Percentiles rank a stretch among this genome's conserved stretches.
Evolutionary conservation across 2,113 vertebrate genomes (phyloP).

Genomic region (Tonatia bakeri): DNA sequence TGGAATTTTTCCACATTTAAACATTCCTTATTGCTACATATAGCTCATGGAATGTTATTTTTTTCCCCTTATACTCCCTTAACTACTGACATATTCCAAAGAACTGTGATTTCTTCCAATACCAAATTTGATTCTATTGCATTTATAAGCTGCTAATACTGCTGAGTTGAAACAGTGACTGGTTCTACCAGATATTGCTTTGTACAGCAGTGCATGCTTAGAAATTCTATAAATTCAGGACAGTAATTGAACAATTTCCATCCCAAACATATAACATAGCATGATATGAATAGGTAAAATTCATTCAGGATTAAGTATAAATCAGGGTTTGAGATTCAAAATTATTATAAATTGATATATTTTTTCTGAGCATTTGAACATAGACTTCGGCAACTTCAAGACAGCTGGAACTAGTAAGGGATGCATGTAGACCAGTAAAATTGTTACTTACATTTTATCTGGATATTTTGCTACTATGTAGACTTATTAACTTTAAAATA

Average conservation of each 20-base stretch:
- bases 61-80: not conserved
- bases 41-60: conserved; percentile 9
- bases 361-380: conserved; percentile 30
- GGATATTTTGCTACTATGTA: not conserved
- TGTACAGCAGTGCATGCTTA: not conserved
- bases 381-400: not conserved
- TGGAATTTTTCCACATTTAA: conserved; percentile 49
- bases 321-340: not conserved
- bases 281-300: not conserved
- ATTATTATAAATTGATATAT: conserved; percentile 10
- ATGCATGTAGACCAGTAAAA: conserved; percentile 5
- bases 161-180: not conserved
- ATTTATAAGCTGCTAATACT: not conserved
- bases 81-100: conserved; percentile 27
- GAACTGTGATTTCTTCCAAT: conserved; percentile 25
- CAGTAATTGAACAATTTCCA: not conserved
- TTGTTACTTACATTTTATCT: conserved; percentile 41
- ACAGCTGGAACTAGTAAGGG: not conserved
- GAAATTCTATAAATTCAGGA: not conserved
- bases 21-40: conserved; percentile 35
- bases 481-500: not conserved
- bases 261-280: not conserved
- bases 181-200: not conserved
- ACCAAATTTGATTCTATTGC: not conserved
- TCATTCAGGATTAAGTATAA: not conserved